Evolutionary conservation across 2,113 vertebrate genomes (phyloP), one percentile per base, ranked within the genome.

Genomic region (Carettochelys insculpta): DNA sequence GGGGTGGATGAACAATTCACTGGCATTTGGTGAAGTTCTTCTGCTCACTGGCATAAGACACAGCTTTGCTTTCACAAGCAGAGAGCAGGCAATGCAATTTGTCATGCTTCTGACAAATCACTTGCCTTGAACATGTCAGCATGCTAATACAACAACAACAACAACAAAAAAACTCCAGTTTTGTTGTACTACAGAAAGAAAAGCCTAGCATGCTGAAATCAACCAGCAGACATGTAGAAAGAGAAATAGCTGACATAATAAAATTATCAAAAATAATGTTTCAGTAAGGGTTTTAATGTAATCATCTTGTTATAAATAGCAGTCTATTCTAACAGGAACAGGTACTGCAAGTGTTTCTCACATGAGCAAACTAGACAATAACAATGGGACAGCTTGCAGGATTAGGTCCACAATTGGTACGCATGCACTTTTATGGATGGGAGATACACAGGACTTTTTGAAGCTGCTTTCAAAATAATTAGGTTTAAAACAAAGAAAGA

Each of bases 401-500:
- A 91, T 19, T n/a, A 71, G 19, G 92, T 24, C 4, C 61, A 58
- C 29, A 34, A 29, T 19, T 38, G 27, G 41, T 38, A 79, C 0
- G 34, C 11, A 8, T 20, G 20, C 17, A 13, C 50, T 90, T 79
- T 43, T 84, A 53, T 24, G 41, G 31, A 81, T 6, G 9, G 8
- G 4, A 54, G 16, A 45, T 22, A 25, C 56, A 16, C 80, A 65
- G 56, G 51, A 56, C 45, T 45, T 53, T 78, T 31, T 53, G 38
- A 61, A 88, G 78, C 13, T 81, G 8, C 45, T n/a, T 84, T 91
- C 47, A 80, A 85, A 90, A 79, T n/a, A 52, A 89, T 9, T 20
- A 77, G 78, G 51, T 68, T 10, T 41, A 51, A n/a, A 77, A n/a
- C 11, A 22, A 22, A 22, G 10, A 48, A 47, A 27, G 11, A n/a